phyloP scores from a whole-genome alignment of 1,140 invertebrate species.

The Chelonus insularis region DNA sequence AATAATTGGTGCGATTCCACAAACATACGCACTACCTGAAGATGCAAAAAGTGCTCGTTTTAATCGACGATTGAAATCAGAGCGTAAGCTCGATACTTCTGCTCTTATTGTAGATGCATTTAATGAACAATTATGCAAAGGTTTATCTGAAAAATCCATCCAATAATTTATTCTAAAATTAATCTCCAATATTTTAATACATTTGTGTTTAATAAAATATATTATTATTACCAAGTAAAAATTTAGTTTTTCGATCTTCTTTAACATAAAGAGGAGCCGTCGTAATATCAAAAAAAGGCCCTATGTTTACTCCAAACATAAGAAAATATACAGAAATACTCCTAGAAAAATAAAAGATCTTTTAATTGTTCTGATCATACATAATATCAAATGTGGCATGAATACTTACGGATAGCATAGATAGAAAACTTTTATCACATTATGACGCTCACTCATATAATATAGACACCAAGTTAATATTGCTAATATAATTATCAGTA shows the following conservation, averaged over 20 bases:
- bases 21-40: constrained; percentile 87
- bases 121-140: constrained; percentile 73
- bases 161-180: constrained; percentile 1
- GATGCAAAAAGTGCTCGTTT: constrained; percentile 91
- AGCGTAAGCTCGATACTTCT: constrained; percentile 82
- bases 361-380: constrained; percentile 13
- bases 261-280: constrained; percentile 52
- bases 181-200: neutral
- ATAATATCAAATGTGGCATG: neutral
- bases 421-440: constrained; percentile 75
- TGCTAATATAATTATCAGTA: constrained; percentile 60
- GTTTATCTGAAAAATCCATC: constrained; percentile 51
- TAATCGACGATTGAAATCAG: constrained; percentile 85
- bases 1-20: constrained; percentile 83
- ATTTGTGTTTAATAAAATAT: neutral
- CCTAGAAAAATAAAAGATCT: constrained; percentile 62
- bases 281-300: constrained; percentile 71
- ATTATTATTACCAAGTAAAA: constrained; percentile 43
- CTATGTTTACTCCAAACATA: constrained; percentile 76
- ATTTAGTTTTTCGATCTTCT: constrained; percentile 53
- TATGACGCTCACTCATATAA: constrained; percentile 71
- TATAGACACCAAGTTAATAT: constrained; percentile 71
- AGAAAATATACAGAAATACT: constrained; percentile 79
- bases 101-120: constrained; percentile 73
- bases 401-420: constrained; percentile 87